Evolutionary conservation across 2,797 vertebrate species (phyloP).

Genomic region (Pagetopsis macropterus): DNA sequence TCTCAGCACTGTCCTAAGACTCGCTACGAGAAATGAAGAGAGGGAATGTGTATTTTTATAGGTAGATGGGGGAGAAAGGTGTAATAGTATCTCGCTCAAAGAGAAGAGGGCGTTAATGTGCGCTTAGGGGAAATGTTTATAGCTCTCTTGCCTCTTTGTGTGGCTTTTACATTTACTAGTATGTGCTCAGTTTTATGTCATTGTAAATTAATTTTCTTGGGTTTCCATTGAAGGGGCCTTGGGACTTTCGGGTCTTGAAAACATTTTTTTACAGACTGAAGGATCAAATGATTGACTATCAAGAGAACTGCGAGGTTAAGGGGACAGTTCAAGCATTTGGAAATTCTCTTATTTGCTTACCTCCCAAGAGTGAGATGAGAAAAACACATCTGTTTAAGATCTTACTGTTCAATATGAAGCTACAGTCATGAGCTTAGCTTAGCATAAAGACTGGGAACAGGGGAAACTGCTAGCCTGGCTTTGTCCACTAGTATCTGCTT

Average conservation of each 20-base stretch:
- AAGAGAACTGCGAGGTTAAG: neutral
- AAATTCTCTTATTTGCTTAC: no score
- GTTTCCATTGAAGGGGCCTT: neutral
- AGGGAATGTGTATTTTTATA: conserved; percentile 43
- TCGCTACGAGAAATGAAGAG: conserved; percentile 31
- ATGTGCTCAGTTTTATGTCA: neutral
- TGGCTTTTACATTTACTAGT: conserved; percentile 2
- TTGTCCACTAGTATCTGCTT: neutral
- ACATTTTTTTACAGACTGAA: neutral
- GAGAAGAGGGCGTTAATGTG: conserved; percentile 23
- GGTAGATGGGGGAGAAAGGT: conserved; percentile 14
- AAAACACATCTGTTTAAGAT: no score
- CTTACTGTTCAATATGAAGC: no score
- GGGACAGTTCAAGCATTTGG: no score
- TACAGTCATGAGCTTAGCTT: no score
- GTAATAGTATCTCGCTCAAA: conserved; percentile 33
- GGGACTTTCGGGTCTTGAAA: neutral
- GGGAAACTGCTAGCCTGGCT: neutral
- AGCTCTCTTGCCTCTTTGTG: conserved; percentile 19
- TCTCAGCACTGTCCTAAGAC: conserved; percentile 37
- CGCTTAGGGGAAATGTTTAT: neutral
- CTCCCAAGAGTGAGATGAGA: no score
- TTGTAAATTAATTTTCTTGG: neutral
- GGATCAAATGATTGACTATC: neutral
- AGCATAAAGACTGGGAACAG: no score